These are phyloP conservation scores for Ylistrum balloti DNA, from an alignment of 1,140 invertebrate species.

Conservation along the genomic window DNA sequence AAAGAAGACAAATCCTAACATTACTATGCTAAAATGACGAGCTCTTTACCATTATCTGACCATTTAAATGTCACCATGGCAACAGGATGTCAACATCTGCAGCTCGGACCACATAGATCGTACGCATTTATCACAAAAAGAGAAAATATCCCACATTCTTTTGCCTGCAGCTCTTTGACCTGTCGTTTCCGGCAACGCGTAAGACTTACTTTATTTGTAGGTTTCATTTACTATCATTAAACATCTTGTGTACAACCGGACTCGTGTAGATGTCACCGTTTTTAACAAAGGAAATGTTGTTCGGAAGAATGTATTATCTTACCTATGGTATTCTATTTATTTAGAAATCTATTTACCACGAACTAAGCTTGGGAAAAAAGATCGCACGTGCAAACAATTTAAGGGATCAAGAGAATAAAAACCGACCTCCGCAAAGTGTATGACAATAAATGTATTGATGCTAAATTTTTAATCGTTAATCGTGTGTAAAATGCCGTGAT, in stretches of 20 bases:
- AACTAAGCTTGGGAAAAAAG: neutral
- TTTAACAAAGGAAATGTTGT: constrained; percentile 19
- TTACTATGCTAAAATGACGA: neutral
- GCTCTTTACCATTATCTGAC: neutral
- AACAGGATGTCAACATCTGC: constrained; percentile 32
- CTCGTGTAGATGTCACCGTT: neutral
- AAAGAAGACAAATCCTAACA: neutral
- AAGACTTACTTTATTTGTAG: neutral
- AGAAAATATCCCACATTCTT: neutral
- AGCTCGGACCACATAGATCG: neutral
- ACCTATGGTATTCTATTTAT: neutral
- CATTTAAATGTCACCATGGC: neutral
- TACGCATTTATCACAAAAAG: neutral
- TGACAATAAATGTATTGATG: constrained; percentile 34
- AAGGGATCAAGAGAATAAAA: neutral
- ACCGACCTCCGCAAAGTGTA: constrained; percentile 22
- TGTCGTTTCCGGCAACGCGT: neutral
- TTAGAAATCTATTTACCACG: constrained; percentile 25
- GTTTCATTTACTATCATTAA: constrained; percentile 29
- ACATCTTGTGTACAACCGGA: neutral
- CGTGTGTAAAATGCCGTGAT: constrained; percentile 23
- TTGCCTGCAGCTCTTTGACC: neutral
- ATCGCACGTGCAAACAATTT: constrained; percentile 8
- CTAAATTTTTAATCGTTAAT: constrained; percentile 4
- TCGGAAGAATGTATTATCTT: constrained; percentile 13